Evolutionary conservation across 2,113 vertebrate species (phyloP), one percentile per base, ranked within the genome.

Genomic region (Rostratula benghalensis): DNA sequence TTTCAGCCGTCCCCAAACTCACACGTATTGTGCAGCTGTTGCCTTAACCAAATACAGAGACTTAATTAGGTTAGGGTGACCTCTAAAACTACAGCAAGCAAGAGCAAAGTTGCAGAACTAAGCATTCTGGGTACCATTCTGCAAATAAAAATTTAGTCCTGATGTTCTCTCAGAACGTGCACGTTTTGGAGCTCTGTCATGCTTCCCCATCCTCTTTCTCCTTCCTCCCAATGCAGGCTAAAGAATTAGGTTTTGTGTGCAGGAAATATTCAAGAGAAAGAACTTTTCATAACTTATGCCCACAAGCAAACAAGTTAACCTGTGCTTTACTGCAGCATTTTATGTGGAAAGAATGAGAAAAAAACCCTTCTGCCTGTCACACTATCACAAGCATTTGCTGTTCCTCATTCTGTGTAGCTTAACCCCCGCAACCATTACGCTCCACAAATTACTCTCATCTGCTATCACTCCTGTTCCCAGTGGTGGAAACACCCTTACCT

Each of bases 21-120:
- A 3, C 60, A 14, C 3, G n/a, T 75, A 73, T 25, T 73, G 68
- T 80, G 81, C 84, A 96, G 75, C 88, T 96, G 83, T 97, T 96
- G 83, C 50, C 91, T 89, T 92, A 94, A 86, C 85, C 45, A 74
- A 87, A 67, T 95, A 83, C 16, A 92, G 57, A 65, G 86, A 77
- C 68, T 80, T 93, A 96, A 94, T 94, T 80, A 94, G 54, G 84
- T 97, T 91, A 92, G 45, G 6, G 59, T 80, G 75, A 94, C 96
- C 68, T 97, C 71, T 60, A 59, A 48, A 96, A 77, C 31, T 78
- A 37, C 13, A 78, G 33, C 15, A 70, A 70, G 89, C 86, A 86
- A 90, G 27, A 88, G 85, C 31, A 94, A 92, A 93, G 57, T 78
- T 48, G 37, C 60, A 93, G 80, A 64, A 39, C 7, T 80, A 89